These are phyloP conservation scores for Megalops cyprinoides DNA, from an alignment of 2,797 vertebrate species.

Conservation along the genomic window DNA sequence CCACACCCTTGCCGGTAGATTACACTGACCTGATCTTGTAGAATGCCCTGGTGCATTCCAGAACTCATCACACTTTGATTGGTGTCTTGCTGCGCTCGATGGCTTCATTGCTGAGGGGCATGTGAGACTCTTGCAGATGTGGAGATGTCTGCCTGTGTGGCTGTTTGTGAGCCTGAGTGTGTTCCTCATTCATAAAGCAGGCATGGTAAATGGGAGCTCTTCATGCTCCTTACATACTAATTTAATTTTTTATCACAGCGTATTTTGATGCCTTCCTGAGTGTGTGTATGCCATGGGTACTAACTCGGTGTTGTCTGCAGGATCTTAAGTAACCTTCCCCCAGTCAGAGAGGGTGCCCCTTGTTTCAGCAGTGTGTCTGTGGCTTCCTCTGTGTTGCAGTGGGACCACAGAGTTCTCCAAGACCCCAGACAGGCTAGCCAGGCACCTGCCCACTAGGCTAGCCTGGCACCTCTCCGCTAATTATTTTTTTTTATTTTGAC, in stretches of 20 bases:
- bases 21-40: conserved; percentile 15
- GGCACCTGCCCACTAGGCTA: no score
- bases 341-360: conserved; percentile 74
- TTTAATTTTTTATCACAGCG: conserved; percentile 10
- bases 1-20: conserved; percentile 77
- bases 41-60: conserved; percentile 12
- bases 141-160: background rate
- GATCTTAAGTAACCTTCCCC: conserved; percentile 62
- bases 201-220: conserved; percentile 3
- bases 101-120: background rate
- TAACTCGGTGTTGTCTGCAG: conserved; percentile 47
- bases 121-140: conserved; percentile 28
- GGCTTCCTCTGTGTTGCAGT: conserved; percentile 88
- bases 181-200: background rate
- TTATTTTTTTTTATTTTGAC: no score
- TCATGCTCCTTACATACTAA: conserved; percentile 12
- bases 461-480: no score
- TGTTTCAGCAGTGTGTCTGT: conserved; percentile 85
- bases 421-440: conserved; percentile 64
- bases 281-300: conserved; percentile 41
- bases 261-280: background rate
- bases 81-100: background rate
- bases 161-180: background rate
- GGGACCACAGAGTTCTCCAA: conserved; percentile 87
- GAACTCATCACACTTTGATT: no score